A percentile compares a stretch with the other conserved stretches of the same genome.
Evolutionary conservation across 2,797 vertebrate genomes (phyloP).

Genomic region (Anabacerthia variegaticeps): DNA sequence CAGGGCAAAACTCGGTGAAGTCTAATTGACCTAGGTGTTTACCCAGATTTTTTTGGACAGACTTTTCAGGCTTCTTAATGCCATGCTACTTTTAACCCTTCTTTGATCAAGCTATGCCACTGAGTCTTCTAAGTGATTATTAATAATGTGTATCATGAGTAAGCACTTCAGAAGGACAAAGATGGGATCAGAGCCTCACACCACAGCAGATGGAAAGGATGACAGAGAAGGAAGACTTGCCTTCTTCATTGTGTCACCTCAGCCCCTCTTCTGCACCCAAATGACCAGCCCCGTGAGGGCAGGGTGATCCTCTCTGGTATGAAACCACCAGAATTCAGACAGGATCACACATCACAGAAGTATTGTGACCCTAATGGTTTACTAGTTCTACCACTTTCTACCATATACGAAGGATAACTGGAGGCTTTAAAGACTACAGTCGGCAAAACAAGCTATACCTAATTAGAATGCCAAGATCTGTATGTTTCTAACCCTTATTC

Average conservation of each 20-base stretch:
- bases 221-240: background rate
- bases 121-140: background rate
- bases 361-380: background rate
- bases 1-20: background rate
- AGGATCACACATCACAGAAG: background rate
- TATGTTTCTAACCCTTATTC: background rate
- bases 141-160: background rate
- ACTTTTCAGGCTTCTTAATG: background rate
- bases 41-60: background rate
- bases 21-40: background rate
- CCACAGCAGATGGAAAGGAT: background rate
- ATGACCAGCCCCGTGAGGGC: fast-evolving
- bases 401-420: background rate
- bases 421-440: background rate
- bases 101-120: background rate
- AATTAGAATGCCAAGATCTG: constrained; percentile 8
- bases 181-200: background rate
- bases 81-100: background rate
- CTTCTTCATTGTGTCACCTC: fast-evolving
- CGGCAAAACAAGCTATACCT: background rate
- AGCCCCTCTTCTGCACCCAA: background rate
- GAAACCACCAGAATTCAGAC: background rate
- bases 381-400: background rate
- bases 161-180: background rate
- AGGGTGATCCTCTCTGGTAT: background rate